Evolutionary conservation across 1,140 invertebrate species (phyloP).

Genomic region (Luehdorfia chinensis): DNA sequence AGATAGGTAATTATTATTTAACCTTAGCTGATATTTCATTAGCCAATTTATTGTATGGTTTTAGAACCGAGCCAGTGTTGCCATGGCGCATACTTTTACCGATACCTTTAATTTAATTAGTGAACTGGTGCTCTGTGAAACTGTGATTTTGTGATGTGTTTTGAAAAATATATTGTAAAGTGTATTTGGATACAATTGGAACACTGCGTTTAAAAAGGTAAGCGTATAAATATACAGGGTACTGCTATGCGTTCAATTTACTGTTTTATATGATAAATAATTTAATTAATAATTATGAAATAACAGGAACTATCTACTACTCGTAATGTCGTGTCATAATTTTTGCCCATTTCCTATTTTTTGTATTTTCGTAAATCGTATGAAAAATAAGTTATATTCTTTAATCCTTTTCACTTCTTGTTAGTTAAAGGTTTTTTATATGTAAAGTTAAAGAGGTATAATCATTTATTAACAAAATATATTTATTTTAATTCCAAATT

Average conservation of each 20-base stretch:
- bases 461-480: too few relatives aligned
- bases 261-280: slow-evolving; percentile 7
- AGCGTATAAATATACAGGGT: slow-evolving; percentile 3
- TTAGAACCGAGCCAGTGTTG: slow-evolving; percentile 33
- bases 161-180: slow-evolving; percentile 33
- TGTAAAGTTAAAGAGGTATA: too few relatives aligned
- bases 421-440: too few relatives aligned
- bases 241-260: slow-evolving; percentile 6
- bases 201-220: slow-evolving; percentile 41
- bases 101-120: slow-evolving; percentile 70
- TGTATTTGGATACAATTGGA: slow-evolving; percentile 45
- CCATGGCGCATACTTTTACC: slow-evolving; percentile 53
- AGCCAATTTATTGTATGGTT: slow-evolving; percentile 24
- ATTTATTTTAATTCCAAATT: too few relatives aligned
- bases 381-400: too few relatives aligned
- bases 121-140: slow-evolving; percentile 52
- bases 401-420: too few relatives aligned
- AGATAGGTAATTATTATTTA: slow-evolving; percentile 13
- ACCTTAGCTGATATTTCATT: not conserved
- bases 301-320: not conserved
- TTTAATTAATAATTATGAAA: slow-evolving; percentile 28
- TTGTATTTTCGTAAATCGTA: too few relatives aligned
- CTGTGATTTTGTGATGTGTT: slow-evolving; percentile 66
- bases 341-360: not conserved
- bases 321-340: slow-evolving; percentile 7